Evolutionary conservation across 2,888 invertebrate genomes (phyloP).

Genomic region (Zhengitettix transpicula): DNA sequence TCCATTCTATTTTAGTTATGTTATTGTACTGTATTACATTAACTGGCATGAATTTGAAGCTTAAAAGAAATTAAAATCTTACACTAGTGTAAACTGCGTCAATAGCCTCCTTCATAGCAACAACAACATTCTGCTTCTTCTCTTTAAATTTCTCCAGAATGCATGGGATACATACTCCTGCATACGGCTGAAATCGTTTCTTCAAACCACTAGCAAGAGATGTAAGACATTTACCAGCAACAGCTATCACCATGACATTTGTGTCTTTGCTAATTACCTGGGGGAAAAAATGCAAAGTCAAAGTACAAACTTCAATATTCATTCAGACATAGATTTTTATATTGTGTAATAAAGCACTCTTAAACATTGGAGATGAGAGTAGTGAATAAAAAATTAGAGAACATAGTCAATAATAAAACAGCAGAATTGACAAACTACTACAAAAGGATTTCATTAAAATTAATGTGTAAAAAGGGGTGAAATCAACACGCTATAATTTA

Average conservation of each 20-base stretch:
- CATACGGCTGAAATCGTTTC: slow-evolving; percentile 72
- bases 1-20: too few relatives aligned
- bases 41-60: neutral
- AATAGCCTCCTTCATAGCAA: slow-evolving; percentile 71
- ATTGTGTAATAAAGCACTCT: too few relatives aligned
- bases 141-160: slow-evolving; percentile 94
- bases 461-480: too few relatives aligned
- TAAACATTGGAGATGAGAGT: too few relatives aligned
- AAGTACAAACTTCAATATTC: too few relatives aligned
- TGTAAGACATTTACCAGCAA: slow-evolving; percentile 69
- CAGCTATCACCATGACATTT: slow-evolving; percentile 82
- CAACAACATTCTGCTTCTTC: slow-evolving; percentile 82
- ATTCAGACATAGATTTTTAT: too few relatives aligned
- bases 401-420: too few relatives aligned
- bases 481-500: too few relatives aligned
- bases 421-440: too few relatives aligned
- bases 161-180: slow-evolving; percentile 53
- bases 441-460: too few relatives aligned
- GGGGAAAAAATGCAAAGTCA: too few relatives aligned
- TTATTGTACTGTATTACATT: neutral
- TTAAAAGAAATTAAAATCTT: slow-evolving; percentile 20
- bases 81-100: slow-evolving; percentile 75
- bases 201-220: slow-evolving; percentile 73
- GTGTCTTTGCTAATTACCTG: slow-evolving; percentile 86
- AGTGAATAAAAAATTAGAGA: too few relatives aligned